Evolutionary conservation across 1,140 invertebrate species (phyloP), one percentile per base, ranked within the genome.

Genomic region (Pseudomyrmex concolor): DNA sequence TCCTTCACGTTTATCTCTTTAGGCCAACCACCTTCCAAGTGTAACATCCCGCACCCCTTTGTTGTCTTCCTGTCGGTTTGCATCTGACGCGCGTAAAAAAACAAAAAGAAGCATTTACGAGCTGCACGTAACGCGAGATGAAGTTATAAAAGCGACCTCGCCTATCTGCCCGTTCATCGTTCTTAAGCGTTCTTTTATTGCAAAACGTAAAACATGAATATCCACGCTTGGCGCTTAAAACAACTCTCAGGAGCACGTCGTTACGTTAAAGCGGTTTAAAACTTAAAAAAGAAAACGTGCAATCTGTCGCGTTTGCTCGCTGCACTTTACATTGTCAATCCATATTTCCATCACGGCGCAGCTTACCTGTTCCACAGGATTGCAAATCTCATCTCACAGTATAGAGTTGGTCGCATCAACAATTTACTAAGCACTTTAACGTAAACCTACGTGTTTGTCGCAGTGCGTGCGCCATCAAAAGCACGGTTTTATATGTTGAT

Each of bases 21-120:
- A 0, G 98, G 98, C 98, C 98, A 99, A 5, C 98, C 98, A 43
- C 98, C 98, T 94, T 99, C 98, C 9, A 96, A 95, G 90, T 99
- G 98, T 88, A 97, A 97, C 86, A 99, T 96, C 0, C 97, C 97
- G 4, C 95, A 95, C 87, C 95, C 95, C 60, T 96, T 96, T 90
- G 96, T 97, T 89, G 97, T 95, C 71, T 96, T 97, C 87, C 96
- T 93, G 57, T 95, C 94, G 22, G 96, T 97, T 91, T 97, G 97
- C 15, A 95, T 93, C 91, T 94, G 67, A 55, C 48, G 9, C 19
- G 12, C 43, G 17, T 17, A 7, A 48, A 13, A 15, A 15, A n/a
- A 25, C n/a, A 60, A 71, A 80, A 60, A 71, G 12, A 22, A 8
- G 19, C 25, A 50, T 59, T 59, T 19, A 57, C 2, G 22, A 70